A percentile compares a stretch with the other conserved stretches of the same genome.
Conservation (phyloP, 2,888 invertebrate species). For the Drosophila acutilabella region DNA sequence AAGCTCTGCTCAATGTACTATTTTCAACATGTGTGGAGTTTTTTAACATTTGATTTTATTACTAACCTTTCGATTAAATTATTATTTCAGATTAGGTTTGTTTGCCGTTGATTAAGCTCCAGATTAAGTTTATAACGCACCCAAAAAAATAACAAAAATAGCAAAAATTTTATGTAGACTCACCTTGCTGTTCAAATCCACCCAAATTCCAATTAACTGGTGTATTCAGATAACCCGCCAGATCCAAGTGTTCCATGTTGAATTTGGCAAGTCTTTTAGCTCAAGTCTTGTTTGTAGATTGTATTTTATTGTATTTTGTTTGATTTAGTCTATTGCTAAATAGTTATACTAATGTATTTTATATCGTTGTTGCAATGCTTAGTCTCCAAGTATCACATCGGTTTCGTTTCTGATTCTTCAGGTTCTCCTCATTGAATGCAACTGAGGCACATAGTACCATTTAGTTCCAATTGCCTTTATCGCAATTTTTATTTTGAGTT, state of each 20-base stretch:
- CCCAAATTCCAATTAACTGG: slow-evolving; percentile 82
- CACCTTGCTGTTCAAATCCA: slow-evolving; percentile 84
- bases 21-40: not conserved
- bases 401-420: slow-evolving; percentile 53
- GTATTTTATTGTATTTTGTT: slow-evolving; percentile 6
- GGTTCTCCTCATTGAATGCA: slow-evolving; percentile 60
- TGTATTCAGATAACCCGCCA: slow-evolving; percentile 80
- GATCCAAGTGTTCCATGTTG: slow-evolving; percentile 84
- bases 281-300: slow-evolving; percentile 15
- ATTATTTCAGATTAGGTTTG: not conserved
- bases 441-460: slow-evolving; percentile 50
- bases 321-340: slow-evolving; percentile 27
- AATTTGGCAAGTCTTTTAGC: slow-evolving; percentile 55
- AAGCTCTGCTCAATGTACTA: too few species aligned
- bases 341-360: slow-evolving; percentile 42
- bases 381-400: slow-evolving; percentile 69
- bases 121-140: too few species aligned
- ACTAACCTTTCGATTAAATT: not conserved
- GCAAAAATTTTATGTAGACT: slow-evolving; percentile 26
- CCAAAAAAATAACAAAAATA: not conserved
- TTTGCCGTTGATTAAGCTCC: too few species aligned
- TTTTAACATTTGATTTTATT: not conserved
- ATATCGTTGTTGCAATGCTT: slow-evolving; percentile 61
- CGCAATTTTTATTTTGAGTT: slow-evolving; percentile 48
- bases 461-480: slow-evolving; percentile 58